A percentile compares a stretch with the other conserved stretches of the same genome.
Evolutionary conservation across 1,140 invertebrate species (phyloP).

Genomic region (Drosophila asahinai): DNA sequence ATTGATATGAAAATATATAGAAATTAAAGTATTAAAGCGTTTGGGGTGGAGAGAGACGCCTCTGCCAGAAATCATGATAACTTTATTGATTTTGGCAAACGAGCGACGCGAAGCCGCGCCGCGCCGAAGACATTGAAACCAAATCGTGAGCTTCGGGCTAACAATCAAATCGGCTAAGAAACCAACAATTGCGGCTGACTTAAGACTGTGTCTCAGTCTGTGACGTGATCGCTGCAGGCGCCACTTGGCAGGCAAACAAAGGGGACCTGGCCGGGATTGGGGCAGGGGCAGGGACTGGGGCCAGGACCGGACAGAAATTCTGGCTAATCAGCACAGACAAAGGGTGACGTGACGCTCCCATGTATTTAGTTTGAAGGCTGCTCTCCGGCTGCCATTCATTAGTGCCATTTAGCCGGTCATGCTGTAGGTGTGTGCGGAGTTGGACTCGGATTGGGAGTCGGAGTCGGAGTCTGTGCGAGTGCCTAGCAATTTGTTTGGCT

Average conservation of each 20-base stretch:
- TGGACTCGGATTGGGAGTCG: background rate
- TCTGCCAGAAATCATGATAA: constrained; percentile 72
- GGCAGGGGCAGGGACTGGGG: background rate
- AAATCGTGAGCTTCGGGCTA: constrained; percentile 71
- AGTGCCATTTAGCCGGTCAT: constrained; percentile 67
- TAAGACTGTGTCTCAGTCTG: constrained; percentile 61
- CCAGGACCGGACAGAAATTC: constrained; percentile 67
- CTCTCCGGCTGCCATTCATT: constrained; percentile 67
- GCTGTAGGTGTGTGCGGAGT: constrained; percentile 23
- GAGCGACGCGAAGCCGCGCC: constrained; percentile 16
- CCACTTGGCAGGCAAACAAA: constrained; percentile 80
- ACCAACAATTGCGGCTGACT: constrained; percentile 61
- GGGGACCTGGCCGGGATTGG: constrained; percentile 46
- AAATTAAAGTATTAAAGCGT: constrained; percentile 62
- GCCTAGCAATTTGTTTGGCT: constrained; percentile 75
- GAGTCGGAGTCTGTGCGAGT: constrained; percentile 20
- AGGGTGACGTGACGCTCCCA: constrained; percentile 78
- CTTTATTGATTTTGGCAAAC: constrained; percentile 79
- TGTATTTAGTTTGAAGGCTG: constrained; percentile 74
- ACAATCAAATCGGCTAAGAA: constrained; percentile 69
- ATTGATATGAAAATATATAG: constrained; percentile 57
- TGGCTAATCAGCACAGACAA: constrained; percentile 80
- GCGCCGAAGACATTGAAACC: constrained; percentile 71
- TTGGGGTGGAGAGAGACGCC: constrained; percentile 51
- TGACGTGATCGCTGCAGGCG: constrained; percentile 82